These are phyloP conservation scores for Trachymyrmex septentrionalis DNA, from an alignment of 1,140 invertebrate genomes.

Conservation along the genomic window DNA sequence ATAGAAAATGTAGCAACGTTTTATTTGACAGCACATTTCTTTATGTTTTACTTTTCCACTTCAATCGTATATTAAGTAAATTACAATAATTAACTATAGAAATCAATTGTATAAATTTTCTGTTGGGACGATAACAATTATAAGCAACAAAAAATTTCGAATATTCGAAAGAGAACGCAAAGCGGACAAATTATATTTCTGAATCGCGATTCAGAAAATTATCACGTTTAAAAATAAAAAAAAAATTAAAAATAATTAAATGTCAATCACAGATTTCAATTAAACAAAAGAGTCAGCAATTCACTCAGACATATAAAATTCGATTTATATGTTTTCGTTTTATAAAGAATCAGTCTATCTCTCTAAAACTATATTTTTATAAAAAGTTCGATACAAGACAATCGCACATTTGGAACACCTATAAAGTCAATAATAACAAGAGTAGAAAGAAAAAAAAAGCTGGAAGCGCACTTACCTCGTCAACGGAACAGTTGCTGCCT, in stretches of 20 bases:
- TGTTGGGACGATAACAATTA: not conserved
- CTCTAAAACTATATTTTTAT: not conserved
- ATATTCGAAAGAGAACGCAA: not conserved
- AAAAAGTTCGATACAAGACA: too few species aligned
- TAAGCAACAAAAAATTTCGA: not conserved
- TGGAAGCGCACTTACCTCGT: slow-evolving; percentile 76
- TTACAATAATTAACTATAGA: not conserved
- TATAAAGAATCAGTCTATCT: not conserved
- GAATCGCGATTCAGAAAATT: not conserved
- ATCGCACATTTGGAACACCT: too few species aligned
- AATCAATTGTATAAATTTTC: not conserved
- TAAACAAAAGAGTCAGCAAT: not conserved
- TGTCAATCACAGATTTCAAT: not conserved
- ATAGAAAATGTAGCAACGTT: not conserved
- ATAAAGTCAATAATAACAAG: not conserved
- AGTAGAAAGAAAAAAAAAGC: not conserved
- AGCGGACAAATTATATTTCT: not conserved
- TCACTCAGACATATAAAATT: not conserved
- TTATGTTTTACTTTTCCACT: not conserved
- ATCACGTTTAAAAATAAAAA: not conserved
- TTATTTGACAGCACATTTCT: not conserved
- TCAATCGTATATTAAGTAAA: not conserved
- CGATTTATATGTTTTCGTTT: not conserved
- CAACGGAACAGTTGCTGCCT: slow-evolving; percentile 76
- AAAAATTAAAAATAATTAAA: not conserved